These are phyloP conservation scores for Orthosia incerta DNA, from an alignment of 2,888 invertebrate species.

Conservation along the genomic window DNA sequence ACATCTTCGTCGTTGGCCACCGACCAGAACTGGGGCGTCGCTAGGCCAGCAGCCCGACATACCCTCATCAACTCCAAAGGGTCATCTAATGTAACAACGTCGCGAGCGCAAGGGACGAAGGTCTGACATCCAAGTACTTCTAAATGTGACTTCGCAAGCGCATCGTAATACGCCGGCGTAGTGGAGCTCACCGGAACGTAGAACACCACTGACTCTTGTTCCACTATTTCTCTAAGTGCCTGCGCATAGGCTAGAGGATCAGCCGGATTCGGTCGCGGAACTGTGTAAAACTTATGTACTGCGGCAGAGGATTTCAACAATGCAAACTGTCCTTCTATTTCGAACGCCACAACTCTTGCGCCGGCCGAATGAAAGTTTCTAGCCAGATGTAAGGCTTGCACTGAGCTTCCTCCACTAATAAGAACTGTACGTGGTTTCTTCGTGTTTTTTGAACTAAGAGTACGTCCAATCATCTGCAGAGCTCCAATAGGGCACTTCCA, in stretches of 20 bases:
- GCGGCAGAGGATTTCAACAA: constrained; percentile 95
- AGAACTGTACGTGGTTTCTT: constrained; percentile 94
- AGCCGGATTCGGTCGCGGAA: constrained; percentile 93
- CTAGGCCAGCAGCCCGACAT: constrained; percentile 92
- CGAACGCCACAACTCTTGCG: constrained; percentile 95
- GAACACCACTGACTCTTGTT: constrained; percentile 93
- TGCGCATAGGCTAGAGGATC: constrained; percentile 94
- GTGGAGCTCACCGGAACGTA: constrained; percentile 95
- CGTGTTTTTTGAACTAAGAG: constrained; percentile 90
- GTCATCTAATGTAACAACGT: constrained; percentile 95
- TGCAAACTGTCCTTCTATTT: constrained; percentile 95
- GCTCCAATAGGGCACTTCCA: constrained; percentile 94
- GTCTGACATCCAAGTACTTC: constrained; percentile 95
- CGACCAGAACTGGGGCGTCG: constrained; percentile 93
- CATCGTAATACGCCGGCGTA: constrained; percentile 95
- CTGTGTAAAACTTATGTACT: constrained; percentile 94
- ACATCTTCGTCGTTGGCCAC: constrained; percentile 93
- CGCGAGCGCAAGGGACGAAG: constrained; percentile 94
- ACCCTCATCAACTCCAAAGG: constrained; percentile 94
- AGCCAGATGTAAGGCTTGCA: constrained; percentile 96
- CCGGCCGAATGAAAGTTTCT: constrained; percentile 96
- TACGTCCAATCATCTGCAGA: constrained; percentile 92
- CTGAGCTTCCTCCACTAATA: constrained; percentile 96
- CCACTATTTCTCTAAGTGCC: constrained; percentile 94
- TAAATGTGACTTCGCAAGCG: constrained; percentile 95